These are phyloP conservation scores for Toxotes chatareus DNA, from an alignment of 2,113 vertebrate species.

Conservation along the genomic window DNA sequence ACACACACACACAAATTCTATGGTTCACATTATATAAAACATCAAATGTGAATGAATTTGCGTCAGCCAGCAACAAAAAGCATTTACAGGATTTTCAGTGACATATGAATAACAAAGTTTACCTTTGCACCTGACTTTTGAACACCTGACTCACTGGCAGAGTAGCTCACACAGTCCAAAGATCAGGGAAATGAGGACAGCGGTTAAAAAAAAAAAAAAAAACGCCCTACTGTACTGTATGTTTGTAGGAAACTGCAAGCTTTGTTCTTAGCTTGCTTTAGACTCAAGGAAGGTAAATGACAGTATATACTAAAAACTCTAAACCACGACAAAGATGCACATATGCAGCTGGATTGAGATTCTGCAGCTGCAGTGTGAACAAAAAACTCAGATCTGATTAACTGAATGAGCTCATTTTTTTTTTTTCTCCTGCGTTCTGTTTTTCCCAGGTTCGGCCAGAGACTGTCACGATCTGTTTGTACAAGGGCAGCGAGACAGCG, in stretches of 20 bases:
- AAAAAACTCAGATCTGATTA: neutral
- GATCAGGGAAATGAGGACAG: slow-evolving; percentile 49
- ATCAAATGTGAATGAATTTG: neutral
- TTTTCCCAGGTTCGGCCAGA: slow-evolving; percentile 78
- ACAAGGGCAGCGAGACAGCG: slow-evolving; percentile 81
- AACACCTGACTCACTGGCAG: slow-evolving; percentile 49
- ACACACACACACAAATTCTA: neutral
- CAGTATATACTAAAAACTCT: neutral
- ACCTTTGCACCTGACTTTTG: slow-evolving; percentile 66
- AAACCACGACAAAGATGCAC: neutral
- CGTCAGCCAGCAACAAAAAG: neutral
- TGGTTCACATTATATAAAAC: neutral
- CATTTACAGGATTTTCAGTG: slow-evolving; percentile 1
- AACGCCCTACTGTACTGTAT: neutral
- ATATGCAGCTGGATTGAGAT: neutral
- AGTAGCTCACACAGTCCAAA: slow-evolving; percentile 62
- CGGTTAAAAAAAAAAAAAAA: neutral
- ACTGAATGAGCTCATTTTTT: neutral
- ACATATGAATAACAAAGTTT: neutral
- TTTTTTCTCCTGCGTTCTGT: slow-evolving; percentile 5
- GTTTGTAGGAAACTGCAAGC: neutral
- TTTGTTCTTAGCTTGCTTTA: neutral
- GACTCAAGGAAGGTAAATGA: neutral
- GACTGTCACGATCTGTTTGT: slow-evolving; percentile 87
- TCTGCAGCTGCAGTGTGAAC: neutral